Conservation (phyloP, 2,113 vertebrate genomes). For the Malurus cyaneus region DNA sequence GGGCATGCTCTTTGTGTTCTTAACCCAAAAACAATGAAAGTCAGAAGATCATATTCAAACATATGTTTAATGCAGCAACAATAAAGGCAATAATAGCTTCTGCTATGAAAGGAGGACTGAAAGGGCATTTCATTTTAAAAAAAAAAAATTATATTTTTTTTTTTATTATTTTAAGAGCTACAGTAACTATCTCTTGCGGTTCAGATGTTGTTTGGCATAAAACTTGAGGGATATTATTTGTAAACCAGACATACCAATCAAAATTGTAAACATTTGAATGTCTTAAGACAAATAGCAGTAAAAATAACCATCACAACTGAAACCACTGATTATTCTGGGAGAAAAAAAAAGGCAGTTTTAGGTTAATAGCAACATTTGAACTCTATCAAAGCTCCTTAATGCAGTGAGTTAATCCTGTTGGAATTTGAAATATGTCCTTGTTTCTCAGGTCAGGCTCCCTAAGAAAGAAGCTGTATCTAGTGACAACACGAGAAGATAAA, state of each 20-base stretch:
- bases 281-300: background rate
- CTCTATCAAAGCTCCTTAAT: slow-evolving; percentile 3
- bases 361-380: slow-evolving; percentile 13
- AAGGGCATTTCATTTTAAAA: background rate
- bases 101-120: slow-evolving; percentile 26
- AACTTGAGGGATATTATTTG: background rate
- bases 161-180: slow-evolving; percentile 3
- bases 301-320: background rate
- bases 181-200: background rate
- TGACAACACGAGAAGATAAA: slow-evolving; percentile 35
- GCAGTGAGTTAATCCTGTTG: slow-evolving; percentile 26
- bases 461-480: slow-evolving; percentile 34
- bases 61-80: slow-evolving; percentile 56
- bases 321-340: background rate
- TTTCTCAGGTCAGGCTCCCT: slow-evolving; percentile 28
- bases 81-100: slow-evolving; percentile 39
- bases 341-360: background rate
- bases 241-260: background rate
- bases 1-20: slow-evolving; percentile 39
- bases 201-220: slow-evolving; percentile 1
- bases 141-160: background rate
- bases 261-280: background rate
- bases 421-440: slow-evolving; percentile 58
- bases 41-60: slow-evolving; percentile 47
- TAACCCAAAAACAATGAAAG: slow-evolving; percentile 40